A percentile compares a stretch with the other conserved stretches of the same genome.
phyloP scores from a whole-genome alignment of 1,140 invertebrate species.

The Drosophila ambigua region DNA sequence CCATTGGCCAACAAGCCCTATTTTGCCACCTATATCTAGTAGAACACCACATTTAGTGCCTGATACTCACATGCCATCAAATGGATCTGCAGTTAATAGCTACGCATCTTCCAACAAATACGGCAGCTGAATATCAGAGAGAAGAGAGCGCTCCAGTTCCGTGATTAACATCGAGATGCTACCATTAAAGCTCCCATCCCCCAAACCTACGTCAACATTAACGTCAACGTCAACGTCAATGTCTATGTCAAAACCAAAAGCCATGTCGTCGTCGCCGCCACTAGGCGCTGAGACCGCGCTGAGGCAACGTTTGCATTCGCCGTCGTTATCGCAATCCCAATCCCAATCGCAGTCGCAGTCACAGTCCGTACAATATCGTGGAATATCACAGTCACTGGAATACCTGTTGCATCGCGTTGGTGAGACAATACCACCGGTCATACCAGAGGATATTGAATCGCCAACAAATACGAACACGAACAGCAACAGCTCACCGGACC shows the following conservation, averaged over 20 bases:
- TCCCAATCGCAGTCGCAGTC: constrained; percentile 20
- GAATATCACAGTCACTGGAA: constrained; percentile 13
- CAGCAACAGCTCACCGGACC: constrained; percentile 49
- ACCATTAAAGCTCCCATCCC: constrained; percentile 47
- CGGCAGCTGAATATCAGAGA: constrained; percentile 83
- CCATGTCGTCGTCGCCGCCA: constrained; percentile 39
- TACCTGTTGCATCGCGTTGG: constrained; percentile 16
- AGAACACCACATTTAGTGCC: constrained; percentile 90
- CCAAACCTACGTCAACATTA: constrained; percentile 8
- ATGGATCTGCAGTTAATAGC: constrained; percentile 84
- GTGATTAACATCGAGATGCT: constrained; percentile 81
- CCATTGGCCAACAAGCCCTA: constrained; percentile 90
- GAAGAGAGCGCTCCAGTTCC: constrained; percentile 79
- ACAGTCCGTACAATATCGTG: constrained; percentile 8
- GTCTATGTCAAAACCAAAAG: constrained; percentile 46
- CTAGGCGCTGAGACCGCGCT: constrained; percentile 50
- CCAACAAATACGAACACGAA: constrained; percentile 27
- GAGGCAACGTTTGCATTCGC: constrained; percentile 55
- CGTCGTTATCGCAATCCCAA: constrained; percentile 39
- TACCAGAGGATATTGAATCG: constrained; percentile 66
- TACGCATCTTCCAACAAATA: constrained; percentile 84
- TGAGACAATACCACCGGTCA: constrained; percentile 45
- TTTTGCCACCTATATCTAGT: constrained; percentile 88
- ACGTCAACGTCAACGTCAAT: constrained; percentile 31
- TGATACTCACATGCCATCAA: constrained; percentile 86